Conservation (phyloP, 2,888 invertebrate genomes). For the Ophraella communa region DNA sequence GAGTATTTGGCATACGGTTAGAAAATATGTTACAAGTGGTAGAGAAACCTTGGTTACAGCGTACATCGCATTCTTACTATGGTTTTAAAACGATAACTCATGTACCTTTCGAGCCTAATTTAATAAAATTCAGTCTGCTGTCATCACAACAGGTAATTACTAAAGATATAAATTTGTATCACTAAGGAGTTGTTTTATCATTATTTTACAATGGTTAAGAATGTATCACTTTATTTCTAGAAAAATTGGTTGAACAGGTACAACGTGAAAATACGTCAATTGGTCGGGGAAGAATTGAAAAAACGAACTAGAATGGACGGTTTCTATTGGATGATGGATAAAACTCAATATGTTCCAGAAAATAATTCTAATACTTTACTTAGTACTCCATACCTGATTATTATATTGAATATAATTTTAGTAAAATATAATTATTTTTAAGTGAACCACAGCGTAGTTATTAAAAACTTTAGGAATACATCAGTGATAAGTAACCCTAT, state of each 20-base stretch:
- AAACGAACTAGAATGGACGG: constrained; percentile 73
- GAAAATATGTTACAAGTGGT: constrained; percentile 84
- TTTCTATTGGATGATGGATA: constrained; percentile 85
- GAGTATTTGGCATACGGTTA: constrained; percentile 84
- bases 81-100: constrained; percentile 84
- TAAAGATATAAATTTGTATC: not conserved
- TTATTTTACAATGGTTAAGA: not conserved
- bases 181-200: too few species aligned
- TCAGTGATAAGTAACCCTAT: too few species aligned
- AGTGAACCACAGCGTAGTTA: not conserved
- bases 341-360: constrained; percentile 74
- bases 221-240: constrained; percentile 59
- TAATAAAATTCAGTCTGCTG: constrained; percentile 79
- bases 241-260: constrained; percentile 81
- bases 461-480: too few species aligned
- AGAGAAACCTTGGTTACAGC: constrained; percentile 59
- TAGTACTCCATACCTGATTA: constrained; percentile 18
- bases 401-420: constrained; percentile 24
- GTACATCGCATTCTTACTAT: constrained; percentile 62
- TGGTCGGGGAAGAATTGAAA: constrained; percentile 78
- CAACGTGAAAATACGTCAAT: constrained; percentile 73
- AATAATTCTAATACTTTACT: constrained; percentile 47
- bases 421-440: constrained; percentile 8
- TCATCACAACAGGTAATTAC: constrained; percentile 82
- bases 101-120: constrained; percentile 86